These are phyloP conservation scores for Pyrgilauda ruficollis DNA, from an alignment of 2,113 vertebrate species.

Conservation along the genomic window DNA sequence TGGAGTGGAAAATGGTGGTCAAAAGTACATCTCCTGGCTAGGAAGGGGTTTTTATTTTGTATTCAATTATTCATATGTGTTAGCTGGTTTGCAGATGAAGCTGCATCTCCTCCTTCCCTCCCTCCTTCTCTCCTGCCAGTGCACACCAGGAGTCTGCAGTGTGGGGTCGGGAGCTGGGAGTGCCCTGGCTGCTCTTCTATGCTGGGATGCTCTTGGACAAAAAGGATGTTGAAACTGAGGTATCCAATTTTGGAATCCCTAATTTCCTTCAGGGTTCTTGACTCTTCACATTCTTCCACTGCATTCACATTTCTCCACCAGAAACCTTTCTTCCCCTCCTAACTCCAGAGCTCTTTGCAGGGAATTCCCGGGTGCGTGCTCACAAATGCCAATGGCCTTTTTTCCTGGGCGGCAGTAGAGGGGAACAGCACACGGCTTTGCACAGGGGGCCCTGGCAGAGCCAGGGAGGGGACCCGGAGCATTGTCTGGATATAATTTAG, in stretches of 20 bases:
- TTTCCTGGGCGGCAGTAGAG: background rate
- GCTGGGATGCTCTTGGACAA: background rate
- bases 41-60: constrained; percentile 27
- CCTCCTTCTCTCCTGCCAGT: constrained; percentile 5
- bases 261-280: background rate
- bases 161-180: background rate
- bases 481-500: constrained; percentile 27
- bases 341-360: background rate
- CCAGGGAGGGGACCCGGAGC: background rate
- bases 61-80: constrained; percentile 70
- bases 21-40: constrained; percentile 28
- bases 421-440: background rate
- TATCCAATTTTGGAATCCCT: background rate
- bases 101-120: constrained; percentile 23
- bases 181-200: background rate
- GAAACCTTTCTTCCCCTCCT: background rate
- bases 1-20: background rate
- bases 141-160: background rate
- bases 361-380: background rate
- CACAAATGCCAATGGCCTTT: background rate
- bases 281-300: background rate
- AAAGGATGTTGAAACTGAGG: background rate
- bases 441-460: background rate
- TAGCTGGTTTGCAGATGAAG: constrained; percentile 70
- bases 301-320: background rate